phyloP scores from a whole-genome alignment of 92 coral and sea anemone species.

The Parazoanthus atlanticus region DNA sequence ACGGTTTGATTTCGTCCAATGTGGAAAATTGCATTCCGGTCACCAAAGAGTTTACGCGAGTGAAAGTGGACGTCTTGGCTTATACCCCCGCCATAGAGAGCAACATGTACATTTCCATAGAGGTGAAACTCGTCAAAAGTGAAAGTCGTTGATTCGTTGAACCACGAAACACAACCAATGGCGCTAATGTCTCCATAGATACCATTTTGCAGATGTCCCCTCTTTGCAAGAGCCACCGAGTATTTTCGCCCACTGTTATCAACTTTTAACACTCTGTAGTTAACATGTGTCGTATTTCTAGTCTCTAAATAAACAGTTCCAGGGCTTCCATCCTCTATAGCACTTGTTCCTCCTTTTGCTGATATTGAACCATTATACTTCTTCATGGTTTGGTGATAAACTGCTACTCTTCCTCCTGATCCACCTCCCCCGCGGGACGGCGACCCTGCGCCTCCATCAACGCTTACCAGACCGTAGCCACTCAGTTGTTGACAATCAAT shows the following conservation, averaged over 20 bases:
- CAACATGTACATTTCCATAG: constrained; percentile 73
- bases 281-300: constrained; percentile 52
- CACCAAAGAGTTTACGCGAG: constrained; percentile 59
- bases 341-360: constrained; percentile 68
- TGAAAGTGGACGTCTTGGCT: constrained; percentile 53
- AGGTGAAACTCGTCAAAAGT: constrained; percentile 65
- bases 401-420: constrained; percentile 72
- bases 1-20: constrained; percentile 64
- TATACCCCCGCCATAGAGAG: constrained; percentile 63
- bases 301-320: constrained; percentile 78
- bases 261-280: constrained; percentile 53
- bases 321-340: constrained; percentile 66
- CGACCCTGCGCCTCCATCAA: constrained; percentile 75
- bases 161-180: constrained; percentile 66
- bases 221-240: constrained; percentile 60
- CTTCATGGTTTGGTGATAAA: constrained; percentile 63
- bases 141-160: constrained; percentile 59
- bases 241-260: constrained; percentile 64
- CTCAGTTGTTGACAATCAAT: constrained; percentile 64
- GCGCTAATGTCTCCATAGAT: constrained; percentile 57
- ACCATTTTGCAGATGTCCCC: constrained; percentile 56
- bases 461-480: constrained; percentile 69
- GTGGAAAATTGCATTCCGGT: constrained; percentile 69
- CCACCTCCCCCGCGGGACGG: constrained; percentile 71
- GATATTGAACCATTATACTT: constrained; percentile 78